A percentile compares a stretch with the other conserved stretches of the same genome.
phyloP scores from a whole-genome alignment of 2,888 invertebrate species.

The Phlogophora meticulosa region DNA sequence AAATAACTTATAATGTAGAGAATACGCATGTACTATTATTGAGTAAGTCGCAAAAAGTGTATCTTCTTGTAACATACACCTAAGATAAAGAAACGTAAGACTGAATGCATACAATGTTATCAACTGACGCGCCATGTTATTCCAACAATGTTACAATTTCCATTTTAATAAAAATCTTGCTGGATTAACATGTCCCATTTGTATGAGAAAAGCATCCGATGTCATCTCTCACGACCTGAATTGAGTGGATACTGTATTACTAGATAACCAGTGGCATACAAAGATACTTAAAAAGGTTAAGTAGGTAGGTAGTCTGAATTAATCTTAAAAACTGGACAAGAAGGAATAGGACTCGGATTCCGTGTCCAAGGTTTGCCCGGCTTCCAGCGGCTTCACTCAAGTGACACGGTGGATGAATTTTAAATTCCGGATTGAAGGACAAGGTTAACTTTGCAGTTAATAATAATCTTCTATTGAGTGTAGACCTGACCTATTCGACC shows the following conservation, averaged over 20 bases:
- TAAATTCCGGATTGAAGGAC: too few species aligned
- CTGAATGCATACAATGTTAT: constrained; percentile 34
- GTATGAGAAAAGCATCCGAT: constrained; percentile 29
- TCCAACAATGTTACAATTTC: constrained; percentile 28
- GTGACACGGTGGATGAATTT: too few species aligned
- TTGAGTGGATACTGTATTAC: neutral
- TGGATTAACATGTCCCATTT: constrained; percentile 29
- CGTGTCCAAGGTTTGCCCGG: too few species aligned
- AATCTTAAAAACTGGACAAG: too few species aligned
- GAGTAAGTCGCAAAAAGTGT: too few species aligned
- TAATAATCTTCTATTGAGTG: too few species aligned
- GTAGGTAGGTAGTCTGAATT: neutral
- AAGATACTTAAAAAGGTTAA: neutral
- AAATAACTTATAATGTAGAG: constrained; percentile 12
- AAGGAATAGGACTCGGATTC: too few species aligned
- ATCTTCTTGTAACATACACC: constrained; percentile 26
- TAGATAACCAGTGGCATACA: neutral
- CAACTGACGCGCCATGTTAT: constrained; percentile 21
- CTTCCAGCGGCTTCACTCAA: too few species aligned
- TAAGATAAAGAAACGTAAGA: constrained; percentile 39
- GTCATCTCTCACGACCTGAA: constrained; percentile 19
- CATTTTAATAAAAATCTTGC: constrained; percentile 30
- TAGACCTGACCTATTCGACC: too few species aligned
- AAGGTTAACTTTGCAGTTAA: too few species aligned
- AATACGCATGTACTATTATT: neutral